A percentile compares a stretch with the other conserved stretches of the same genome.
These are phyloP conservation scores for Colistium nudipinnis DNA, from an alignment of 2,113 vertebrate genomes.

Conservation along the genomic window DNA sequence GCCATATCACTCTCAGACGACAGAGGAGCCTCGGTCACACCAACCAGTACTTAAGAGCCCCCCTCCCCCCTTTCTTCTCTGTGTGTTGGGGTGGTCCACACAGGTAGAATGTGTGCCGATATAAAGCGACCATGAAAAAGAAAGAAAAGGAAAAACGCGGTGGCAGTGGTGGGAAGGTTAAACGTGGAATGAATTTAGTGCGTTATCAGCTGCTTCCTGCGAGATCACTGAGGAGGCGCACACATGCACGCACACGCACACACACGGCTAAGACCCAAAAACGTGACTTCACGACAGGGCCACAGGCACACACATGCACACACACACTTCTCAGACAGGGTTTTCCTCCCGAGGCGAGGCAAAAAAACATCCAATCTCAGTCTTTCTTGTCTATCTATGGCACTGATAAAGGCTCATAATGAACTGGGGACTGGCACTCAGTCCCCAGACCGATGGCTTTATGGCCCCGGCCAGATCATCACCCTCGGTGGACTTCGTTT, in stretches of 20 bases:
- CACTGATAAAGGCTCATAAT: conserved; percentile 78
- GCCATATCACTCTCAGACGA: conserved; percentile 75
- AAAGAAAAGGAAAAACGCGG: conserved; percentile 42
- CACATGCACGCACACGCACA: conserved; percentile 22
- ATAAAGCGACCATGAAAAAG: conserved; percentile 57
- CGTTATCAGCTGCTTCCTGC: conserved; percentile 71
- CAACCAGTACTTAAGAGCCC: conserved; percentile 65
- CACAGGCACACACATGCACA: conserved; percentile 37
- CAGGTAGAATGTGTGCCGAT: conserved; percentile 56
- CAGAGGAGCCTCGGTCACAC: conserved; percentile 69
- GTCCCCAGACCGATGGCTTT: conserved; percentile 75
- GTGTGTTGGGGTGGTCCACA: conserved; percentile 49
- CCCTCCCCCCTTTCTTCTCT: not conserved
- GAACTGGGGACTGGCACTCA: conserved; percentile 72
- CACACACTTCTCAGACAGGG: conserved; percentile 49
- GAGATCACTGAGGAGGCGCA: conserved; percentile 36
- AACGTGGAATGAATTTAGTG: conserved; percentile 73
- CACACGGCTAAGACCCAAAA: conserved; percentile 50
- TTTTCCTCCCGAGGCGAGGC: conserved; percentile 69
- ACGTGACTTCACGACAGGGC: conserved; percentile 60
- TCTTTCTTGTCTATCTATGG: conserved; percentile 78
- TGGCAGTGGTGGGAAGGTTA: conserved; percentile 39
- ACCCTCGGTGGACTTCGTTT: conserved; percentile 78
- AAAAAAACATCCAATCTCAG: conserved; percentile 74
- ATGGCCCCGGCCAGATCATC: conserved; percentile 71